Base-by-base conservation (phyloP, 2,888 invertebrate genomes). In the Philereme vetulata region DNA sequence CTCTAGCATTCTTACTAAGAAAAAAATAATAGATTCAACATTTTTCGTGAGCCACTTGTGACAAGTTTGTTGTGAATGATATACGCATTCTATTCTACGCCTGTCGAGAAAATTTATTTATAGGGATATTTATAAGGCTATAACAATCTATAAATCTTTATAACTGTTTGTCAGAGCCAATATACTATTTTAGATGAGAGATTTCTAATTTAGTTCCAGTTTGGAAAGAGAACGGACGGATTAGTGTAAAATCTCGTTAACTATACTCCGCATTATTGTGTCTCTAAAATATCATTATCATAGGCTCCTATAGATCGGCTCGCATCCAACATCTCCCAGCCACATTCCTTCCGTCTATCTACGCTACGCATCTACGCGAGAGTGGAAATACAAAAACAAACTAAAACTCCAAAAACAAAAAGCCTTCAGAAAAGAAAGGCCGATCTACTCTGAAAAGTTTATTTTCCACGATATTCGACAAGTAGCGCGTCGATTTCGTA, bases 401-500 rank as follows among this genome's bases (percentile, higher is more conserved):
- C 8, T 10, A 40, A 40, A 5, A 49, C 49, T 40, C 51, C 10
- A 6, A 0, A 6, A 10, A 10, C 5, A 5, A 44, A 44, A 45
- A 45, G 32, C 32, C 7, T 45, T 4, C 33, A 3, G 3, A 42
- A 33, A 55, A 62, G 50, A 51, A 57, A 55, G 58, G 33, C 10
- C 49, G 35, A 7, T 38, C 21, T 38, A 56, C 10, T 51, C 60
- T 60, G 60, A 62, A 54, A 43, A 55, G 62, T 59, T 47, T 11
- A 67, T 65, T 54, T 56, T 21, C 33, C 10, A 34, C 8, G 21
- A 42, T 43, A 44, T 46, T 11, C 40, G 46, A 61, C 59, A 56
- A 59, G 64, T 54, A 54, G 58, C 57, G 51, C 11, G 47, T 48
- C 59, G 50, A 50, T 54, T 64, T 60, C 53, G 47, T 58, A 60